A percentile compares a stretch with the other conserved stretches of the same genome.
phyloP scores from a whole-genome alignment of 2,113 vertebrate species.

The Zapus hudsonius region DNA sequence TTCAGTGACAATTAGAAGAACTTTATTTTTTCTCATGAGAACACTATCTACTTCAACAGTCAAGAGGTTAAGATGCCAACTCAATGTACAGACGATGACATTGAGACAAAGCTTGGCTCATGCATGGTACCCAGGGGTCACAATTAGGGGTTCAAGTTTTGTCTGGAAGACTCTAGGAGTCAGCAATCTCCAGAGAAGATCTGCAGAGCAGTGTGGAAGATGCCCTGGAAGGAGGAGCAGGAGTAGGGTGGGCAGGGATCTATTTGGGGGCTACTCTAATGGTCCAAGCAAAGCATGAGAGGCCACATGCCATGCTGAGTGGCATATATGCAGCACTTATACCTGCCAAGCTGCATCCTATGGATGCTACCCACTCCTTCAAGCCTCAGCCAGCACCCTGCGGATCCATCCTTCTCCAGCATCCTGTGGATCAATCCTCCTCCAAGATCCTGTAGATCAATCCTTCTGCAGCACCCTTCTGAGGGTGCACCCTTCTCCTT shows the following conservation, averaged over 20 bases:
- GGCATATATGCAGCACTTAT: background rate
- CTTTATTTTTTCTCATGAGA: background rate
- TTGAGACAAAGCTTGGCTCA: background rate
- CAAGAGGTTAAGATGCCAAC: background rate
- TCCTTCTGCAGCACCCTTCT: no score
- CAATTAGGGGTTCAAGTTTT: background rate
- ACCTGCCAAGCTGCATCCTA: background rate
- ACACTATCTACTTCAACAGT: background rate
- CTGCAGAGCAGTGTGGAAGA: background rate
- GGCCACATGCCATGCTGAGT: no score
- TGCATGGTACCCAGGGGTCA: background rate
- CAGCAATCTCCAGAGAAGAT: background rate
- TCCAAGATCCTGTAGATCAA: no score
- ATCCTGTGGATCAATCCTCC: no score
- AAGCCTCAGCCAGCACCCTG: no score
- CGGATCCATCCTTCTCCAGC: no score
- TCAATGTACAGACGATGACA: background rate
- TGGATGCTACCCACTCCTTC: no score
- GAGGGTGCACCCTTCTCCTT: no score
- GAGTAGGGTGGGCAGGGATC: fast-evolving
- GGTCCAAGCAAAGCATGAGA: background rate
- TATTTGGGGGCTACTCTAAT: background rate
- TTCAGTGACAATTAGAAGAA: background rate
- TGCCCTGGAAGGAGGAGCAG: background rate
- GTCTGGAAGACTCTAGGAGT: background rate